These are phyloP conservation scores for Diachasmimorpha longicaudata DNA, from an alignment of 1,140 invertebrate genomes.

Conservation along the genomic window DNA sequence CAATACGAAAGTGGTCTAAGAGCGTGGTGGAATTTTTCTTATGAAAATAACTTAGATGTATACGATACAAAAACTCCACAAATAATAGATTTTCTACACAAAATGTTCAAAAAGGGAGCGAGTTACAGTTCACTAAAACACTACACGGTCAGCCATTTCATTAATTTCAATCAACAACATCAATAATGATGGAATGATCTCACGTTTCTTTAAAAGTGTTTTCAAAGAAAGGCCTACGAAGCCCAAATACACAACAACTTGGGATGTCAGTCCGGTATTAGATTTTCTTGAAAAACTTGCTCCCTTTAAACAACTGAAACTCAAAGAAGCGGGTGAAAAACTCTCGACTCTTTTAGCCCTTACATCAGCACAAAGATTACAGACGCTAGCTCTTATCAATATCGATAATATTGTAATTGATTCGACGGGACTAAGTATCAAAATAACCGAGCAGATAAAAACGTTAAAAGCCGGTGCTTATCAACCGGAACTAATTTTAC, in stretches of 20 bases:
- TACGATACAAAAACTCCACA: slow-evolving; percentile 4
- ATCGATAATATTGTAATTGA: slow-evolving; percentile 23
- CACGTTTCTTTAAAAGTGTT: slow-evolving; percentile 41
- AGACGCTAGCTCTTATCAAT: slow-evolving; percentile 37
- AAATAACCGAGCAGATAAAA: slow-evolving; percentile 30
- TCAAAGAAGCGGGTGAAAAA: slow-evolving; percentile 32
- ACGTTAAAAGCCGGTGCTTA: slow-evolving; percentile 28
- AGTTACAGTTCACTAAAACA: slow-evolving; percentile 40
- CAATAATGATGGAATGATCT: slow-evolving; percentile 30
- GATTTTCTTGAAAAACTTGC: slow-evolving; percentile 29
- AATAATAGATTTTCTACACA: slow-evolving; percentile 20
- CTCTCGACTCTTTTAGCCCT: slow-evolving; percentile 31
- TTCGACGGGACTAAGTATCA: slow-evolving; percentile 11
- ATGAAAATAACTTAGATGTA: slow-evolving; percentile 13
- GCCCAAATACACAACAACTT: slow-evolving; percentile 40
- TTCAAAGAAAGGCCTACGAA: slow-evolving; percentile 33
- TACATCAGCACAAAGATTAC: slow-evolving; percentile 34
- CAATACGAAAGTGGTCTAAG: slow-evolving; percentile 37
- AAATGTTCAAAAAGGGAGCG: not conserved
- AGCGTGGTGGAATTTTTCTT: slow-evolving; percentile 28
- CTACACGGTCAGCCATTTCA: slow-evolving; percentile 30
- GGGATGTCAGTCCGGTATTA: slow-evolving; percentile 40
- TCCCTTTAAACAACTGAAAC: slow-evolving; percentile 20
- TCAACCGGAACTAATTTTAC: slow-evolving; percentile 31
- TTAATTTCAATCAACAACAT: slow-evolving; percentile 18